Evolutionary conservation across 2,888 invertebrate genomes (phyloP).

Genomic region (Lithophane socia): DNA sequence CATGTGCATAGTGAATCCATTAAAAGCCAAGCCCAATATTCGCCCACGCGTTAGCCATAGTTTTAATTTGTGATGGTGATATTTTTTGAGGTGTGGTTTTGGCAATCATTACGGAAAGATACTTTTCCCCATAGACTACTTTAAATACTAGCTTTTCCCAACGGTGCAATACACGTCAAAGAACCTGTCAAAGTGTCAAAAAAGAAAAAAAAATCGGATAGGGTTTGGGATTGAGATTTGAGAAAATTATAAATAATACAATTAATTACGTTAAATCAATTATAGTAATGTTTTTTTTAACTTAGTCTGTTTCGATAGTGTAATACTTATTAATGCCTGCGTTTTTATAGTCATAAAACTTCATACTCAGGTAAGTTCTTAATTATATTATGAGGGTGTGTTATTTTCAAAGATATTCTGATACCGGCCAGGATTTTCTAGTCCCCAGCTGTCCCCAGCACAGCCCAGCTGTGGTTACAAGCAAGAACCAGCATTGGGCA

Average conservation of each 20-base stretch:
- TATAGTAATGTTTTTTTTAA: not conserved
- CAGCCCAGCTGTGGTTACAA: too few relatives aligned
- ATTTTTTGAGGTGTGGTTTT: not conserved
- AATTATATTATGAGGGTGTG: conserved; percentile 17
- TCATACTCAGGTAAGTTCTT: not conserved
- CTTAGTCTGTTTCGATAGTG: not conserved
- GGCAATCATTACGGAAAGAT: not conserved
- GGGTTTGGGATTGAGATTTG: not conserved
- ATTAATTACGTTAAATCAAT: not conserved
- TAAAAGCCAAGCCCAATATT: not conserved
- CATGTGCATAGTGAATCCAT: not conserved
- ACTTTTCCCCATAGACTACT: not conserved
- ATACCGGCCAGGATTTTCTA: not conserved
- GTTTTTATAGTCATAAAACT: not conserved
- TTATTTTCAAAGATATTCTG: not conserved
- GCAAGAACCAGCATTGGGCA: too few relatives aligned
- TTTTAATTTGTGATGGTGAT: not conserved
- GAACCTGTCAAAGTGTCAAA: not conserved
- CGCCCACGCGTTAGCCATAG: rapidly evolving
- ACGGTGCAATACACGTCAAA: not conserved
- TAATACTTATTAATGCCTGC: not conserved
- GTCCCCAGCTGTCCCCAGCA: not conserved
- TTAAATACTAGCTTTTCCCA: not conserved
- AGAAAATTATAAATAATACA: not conserved
- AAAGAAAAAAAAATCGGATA: conserved; percentile 1